Percentiles rank a stretch among this genome's conserved stretches.
These are phyloP conservation scores for Cerastis leucographa DNA, from an alignment of 2,888 invertebrate species.

Conservation along the genomic window DNA sequence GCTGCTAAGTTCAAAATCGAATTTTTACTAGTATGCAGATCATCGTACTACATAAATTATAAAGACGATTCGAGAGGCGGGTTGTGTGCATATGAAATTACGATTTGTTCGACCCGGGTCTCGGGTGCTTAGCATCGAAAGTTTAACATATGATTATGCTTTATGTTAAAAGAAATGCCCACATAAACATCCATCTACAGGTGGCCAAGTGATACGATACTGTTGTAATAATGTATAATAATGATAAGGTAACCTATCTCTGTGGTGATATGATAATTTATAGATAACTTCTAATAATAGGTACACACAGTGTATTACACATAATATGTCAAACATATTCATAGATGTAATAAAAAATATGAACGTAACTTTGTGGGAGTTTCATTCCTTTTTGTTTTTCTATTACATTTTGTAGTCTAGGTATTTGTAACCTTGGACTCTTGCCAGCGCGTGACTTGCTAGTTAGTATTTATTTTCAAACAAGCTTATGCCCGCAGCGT, in stretches of 20 bases:
- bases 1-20: too few relatives aligned
- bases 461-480: neutral
- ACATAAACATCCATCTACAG: neutral
- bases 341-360: conserved; percentile 29
- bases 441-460: neutral
- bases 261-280: conserved; percentile 53
- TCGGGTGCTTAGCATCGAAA: too few relatives aligned
- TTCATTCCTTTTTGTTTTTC: conserved; percentile 5
- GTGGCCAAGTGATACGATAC: conserved; percentile 23
- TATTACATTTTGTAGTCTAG: neutral
- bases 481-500: too few relatives aligned
- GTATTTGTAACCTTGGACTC: neutral
- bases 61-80: too few relatives aligned
- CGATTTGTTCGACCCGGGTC: too few relatives aligned
- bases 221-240: conserved; percentile 34
- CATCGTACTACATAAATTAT: too few relatives aligned
- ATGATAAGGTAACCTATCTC: conserved; percentile 39
- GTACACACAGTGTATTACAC: conserved; percentile 37
- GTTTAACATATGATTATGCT: too few relatives aligned
- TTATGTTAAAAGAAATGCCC: neutral
- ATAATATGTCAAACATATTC: conserved; percentile 48
- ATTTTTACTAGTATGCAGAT: too few relatives aligned
- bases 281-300: conserved; percentile 39
- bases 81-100: too few relatives aligned
- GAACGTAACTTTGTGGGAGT: conserved; percentile 1